Evolutionary conservation across 2,888 invertebrate genomes (phyloP).

Genomic region (Phaedon cochleariae): DNA sequence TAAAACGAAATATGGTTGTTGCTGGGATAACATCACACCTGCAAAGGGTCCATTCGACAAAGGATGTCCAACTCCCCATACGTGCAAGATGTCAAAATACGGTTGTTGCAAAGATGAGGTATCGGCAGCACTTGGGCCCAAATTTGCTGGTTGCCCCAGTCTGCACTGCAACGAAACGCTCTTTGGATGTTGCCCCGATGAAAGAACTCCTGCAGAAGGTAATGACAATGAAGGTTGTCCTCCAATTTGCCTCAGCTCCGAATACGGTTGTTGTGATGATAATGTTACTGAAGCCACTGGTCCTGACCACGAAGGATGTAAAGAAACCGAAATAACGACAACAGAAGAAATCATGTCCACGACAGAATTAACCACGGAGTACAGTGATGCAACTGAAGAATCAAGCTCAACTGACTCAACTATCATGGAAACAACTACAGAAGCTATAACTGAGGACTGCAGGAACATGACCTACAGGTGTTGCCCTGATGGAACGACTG

Average conservation of each 20-base stretch:
- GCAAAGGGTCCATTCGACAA: conserved; percentile 85
- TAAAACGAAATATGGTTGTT: conserved; percentile 80
- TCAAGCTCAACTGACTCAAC: conserved; percentile 22
- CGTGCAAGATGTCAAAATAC: conserved; percentile 77
- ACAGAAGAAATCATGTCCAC: conserved; percentile 67
- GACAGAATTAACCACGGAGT: conserved; percentile 18
- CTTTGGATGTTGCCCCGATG: conserved; percentile 89
- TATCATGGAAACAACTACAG: conserved; percentile 58
- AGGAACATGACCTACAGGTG: conserved; percentile 72
- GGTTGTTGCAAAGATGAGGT: conserved; percentile 88
- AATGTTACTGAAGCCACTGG: conserved; percentile 71
- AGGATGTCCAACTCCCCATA: conserved; percentile 78
- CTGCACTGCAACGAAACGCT: conserved; percentile 78
- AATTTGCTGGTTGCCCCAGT: conserved; percentile 79
- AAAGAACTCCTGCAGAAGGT: conserved; percentile 78
- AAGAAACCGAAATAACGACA: conserved; percentile 45
- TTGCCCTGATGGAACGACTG: conserved; percentile 74
- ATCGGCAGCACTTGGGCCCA: conserved; percentile 76
- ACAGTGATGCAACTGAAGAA: conserved; percentile 19
- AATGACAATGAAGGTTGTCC: conserved; percentile 86
- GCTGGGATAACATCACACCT: conserved; percentile 78
- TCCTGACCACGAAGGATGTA: conserved; percentile 53
- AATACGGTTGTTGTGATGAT: conserved; percentile 89
- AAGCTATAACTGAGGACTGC: conserved; percentile 57
- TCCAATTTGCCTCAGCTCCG: conserved; percentile 67